A percentile compares a stretch with the other conserved stretches of the same genome.
Evolutionary conservation across 1,140 invertebrate species (phyloP).

Genomic region (Drosophila pectinifera): DNA sequence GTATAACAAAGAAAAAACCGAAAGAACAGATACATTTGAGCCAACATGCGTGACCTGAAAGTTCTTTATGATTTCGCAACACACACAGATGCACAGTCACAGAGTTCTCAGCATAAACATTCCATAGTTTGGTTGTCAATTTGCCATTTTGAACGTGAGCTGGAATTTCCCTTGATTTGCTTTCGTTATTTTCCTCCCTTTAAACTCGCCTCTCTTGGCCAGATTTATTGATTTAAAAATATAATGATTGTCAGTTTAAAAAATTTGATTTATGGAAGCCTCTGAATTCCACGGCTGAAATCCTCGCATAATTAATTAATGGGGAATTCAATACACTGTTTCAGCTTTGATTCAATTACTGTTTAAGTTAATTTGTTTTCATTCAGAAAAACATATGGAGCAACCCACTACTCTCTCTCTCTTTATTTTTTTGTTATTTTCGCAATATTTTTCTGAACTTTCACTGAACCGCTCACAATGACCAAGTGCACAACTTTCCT

Average conservation of each 20-base stretch:
- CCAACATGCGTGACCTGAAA: slow-evolving; percentile 40
- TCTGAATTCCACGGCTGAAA: neutral
- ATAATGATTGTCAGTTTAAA: neutral
- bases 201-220: neutral
- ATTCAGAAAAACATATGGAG: neutral
- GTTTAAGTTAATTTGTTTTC: neutral
- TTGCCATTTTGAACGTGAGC: slow-evolving; percentile 5
- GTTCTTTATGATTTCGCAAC: slow-evolving; percentile 15
- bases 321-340: neutral
- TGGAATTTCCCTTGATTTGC: slow-evolving; percentile 4
- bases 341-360: neutral
- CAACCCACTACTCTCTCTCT: neutral
- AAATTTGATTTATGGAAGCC: neutral
- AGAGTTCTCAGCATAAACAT: slow-evolving; percentile 1
- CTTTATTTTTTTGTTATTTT: slow-evolving; percentile 2
- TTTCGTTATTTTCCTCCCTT: neutral
- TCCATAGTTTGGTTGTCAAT: slow-evolving; percentile 17
- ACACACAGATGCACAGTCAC: no score
- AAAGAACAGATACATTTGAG: slow-evolving; percentile 27
- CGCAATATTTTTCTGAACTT: slow-evolving; percentile 6
- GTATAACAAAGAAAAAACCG: slow-evolving; percentile 11
- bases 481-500: slow-evolving; percentile 14
- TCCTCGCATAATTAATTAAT: slow-evolving; percentile 3
- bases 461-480: slow-evolving; percentile 7
- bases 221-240: slow-evolving; percentile 3